These are phyloP conservation scores for Trichoplusia ni DNA, from an alignment of 1,140 invertebrate species.

Conservation along the genomic window DNA sequence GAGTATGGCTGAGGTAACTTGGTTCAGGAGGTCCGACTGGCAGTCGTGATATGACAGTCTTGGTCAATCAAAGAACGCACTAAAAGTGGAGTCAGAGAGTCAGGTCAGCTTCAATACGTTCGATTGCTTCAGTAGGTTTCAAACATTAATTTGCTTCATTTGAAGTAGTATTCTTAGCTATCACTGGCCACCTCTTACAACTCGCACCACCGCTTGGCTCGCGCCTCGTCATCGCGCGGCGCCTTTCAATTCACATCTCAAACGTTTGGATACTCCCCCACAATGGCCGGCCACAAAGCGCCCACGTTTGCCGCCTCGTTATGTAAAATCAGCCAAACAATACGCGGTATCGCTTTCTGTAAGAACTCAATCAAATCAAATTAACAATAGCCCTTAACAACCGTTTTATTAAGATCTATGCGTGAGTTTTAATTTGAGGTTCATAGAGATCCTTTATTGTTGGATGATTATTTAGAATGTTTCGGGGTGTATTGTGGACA, in stretches of 20 bases:
- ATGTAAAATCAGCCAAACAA: conserved; percentile 78
- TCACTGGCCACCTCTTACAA: conserved; percentile 10
- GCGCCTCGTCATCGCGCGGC: conserved; percentile 74
- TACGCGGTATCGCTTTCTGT: conserved; percentile 72
- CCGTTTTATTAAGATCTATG: conserved; percentile 6
- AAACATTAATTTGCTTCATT: too few species aligned
- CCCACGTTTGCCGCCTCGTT: conserved; percentile 73
- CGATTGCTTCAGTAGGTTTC: too few species aligned
- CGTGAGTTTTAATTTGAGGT: conserved; percentile 3
- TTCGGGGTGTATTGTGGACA: conserved; percentile 33
- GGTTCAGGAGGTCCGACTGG: too few species aligned
- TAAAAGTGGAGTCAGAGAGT: too few species aligned
- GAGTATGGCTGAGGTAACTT: too few species aligned
- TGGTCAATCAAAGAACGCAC: too few species aligned
- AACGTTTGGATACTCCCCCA: conserved; percentile 73
- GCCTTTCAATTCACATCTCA: conserved; percentile 74
- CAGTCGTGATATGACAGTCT: too few species aligned
- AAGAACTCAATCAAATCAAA: conserved; percentile 76
- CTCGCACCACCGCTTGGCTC: conserved; percentile 45
- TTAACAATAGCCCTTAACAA: conserved; percentile 70
- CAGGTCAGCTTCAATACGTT: too few species aligned
- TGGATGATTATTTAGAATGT: conserved; percentile 2
- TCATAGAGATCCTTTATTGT: conserved; percentile 7
- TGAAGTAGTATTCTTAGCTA: background rate
- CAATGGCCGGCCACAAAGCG: conserved; percentile 65